Evolutionary conservation across 2,113 vertebrate species (phyloP).

Genomic region (Neomonachus schauinslandi): DNA sequence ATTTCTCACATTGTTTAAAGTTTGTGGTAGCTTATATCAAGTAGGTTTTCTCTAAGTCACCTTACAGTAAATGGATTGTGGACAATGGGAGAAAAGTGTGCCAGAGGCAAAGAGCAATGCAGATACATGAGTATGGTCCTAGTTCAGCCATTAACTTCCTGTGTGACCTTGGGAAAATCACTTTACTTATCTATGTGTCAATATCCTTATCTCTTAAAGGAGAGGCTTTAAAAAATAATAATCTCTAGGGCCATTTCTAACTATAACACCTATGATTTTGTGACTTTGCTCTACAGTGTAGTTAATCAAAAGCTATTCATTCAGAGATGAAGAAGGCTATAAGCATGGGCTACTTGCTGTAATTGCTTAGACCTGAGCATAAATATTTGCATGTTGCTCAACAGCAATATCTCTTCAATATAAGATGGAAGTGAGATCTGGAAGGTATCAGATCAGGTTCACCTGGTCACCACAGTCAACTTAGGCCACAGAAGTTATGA

Average conservation of each 20-base stretch:
- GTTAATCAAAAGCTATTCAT: constrained; percentile 13
- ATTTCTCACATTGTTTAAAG: not conserved
- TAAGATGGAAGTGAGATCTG: not conserved
- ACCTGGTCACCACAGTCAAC: not conserved
- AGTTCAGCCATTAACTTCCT: not conserved
- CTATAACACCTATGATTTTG: not conserved
- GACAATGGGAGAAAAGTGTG: not conserved
- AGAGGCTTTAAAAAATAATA: constrained; percentile 15
- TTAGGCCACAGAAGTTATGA: not conserved
- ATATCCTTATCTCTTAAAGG: constrained; percentile 59
- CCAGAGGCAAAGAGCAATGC: not conserved
- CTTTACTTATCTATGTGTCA: not conserved
- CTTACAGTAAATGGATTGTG: not conserved
- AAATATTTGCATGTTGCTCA: constrained; percentile 49
- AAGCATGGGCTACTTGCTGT: not conserved
- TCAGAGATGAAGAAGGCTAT: not conserved
- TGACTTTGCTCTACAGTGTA: constrained; percentile 42
- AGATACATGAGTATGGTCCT: not conserved
- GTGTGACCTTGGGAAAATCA: constrained; percentile 24
- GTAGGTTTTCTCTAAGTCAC: not conserved
- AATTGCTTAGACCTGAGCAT: not conserved
- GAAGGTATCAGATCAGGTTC: not conserved
- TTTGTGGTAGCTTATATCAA: not conserved
- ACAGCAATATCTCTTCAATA: not conserved
- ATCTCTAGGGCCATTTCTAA: constrained; percentile 5